Conservation (phyloP, 1,140 invertebrate genomes). For the Penaeus chinensis region DNA sequence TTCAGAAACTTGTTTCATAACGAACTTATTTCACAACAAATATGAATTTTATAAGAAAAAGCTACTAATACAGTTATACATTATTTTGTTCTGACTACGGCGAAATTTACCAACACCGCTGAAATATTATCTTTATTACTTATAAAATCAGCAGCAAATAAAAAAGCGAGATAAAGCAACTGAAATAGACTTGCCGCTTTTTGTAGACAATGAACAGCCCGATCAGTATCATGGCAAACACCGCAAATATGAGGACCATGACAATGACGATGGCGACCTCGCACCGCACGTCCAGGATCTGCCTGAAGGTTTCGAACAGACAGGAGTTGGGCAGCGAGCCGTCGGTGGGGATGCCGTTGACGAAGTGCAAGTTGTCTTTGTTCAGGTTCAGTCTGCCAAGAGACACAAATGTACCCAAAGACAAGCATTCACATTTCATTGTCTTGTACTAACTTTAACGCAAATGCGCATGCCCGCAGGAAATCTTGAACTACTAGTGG, state of each 20-base stretch:
- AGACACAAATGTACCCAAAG: neutral
- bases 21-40: too few species aligned
- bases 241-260: slow-evolving; percentile 77
- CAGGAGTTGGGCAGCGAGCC: slow-evolving; percentile 75
- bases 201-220: slow-evolving; percentile 78
- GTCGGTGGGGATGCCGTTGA: slow-evolving; percentile 76
- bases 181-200: slow-evolving; percentile 70
- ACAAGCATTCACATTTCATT: too few species aligned
- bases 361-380: slow-evolving; percentile 76
- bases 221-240: slow-evolving; percentile 75
- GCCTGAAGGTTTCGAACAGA: slow-evolving; percentile 76
- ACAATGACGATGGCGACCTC: slow-evolving; percentile 78
- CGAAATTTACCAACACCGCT: too few species aligned
- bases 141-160: too few species aligned
- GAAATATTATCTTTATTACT: too few species aligned
- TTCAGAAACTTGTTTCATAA: too few species aligned
- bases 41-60: too few species aligned
- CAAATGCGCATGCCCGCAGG: neutral
- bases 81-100: too few species aligned
- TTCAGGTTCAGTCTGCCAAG: slow-evolving; percentile 71
- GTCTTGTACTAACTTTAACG: neutral
- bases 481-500: neutral
- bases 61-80: too few species aligned
- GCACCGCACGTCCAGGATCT: slow-evolving; percentile 77
- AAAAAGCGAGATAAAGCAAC: too few species aligned